These are phyloP conservation scores for Proterorhinus semilunaris DNA, from an alignment of 2,113 vertebrate species.

Conservation along the genomic window DNA sequence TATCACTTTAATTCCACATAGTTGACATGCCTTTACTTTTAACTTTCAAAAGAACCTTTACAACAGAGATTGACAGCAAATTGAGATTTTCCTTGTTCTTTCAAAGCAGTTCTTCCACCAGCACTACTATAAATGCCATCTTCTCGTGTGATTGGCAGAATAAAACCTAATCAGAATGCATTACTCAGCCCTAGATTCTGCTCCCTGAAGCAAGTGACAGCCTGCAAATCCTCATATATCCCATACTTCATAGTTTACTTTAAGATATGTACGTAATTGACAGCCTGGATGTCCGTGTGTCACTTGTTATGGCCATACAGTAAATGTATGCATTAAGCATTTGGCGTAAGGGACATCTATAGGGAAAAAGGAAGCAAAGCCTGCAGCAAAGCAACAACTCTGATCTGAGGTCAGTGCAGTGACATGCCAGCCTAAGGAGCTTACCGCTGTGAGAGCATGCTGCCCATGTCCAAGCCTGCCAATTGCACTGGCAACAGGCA, in stretches of 20 bases:
- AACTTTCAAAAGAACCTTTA: neutral
- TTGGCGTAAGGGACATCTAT: constrained; percentile 22
- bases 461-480: constrained; percentile 30
- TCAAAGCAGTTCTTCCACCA: constrained; percentile 11
- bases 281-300: constrained; percentile 14
- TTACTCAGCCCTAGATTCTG: constrained; percentile 43
- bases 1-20: too few species aligned
- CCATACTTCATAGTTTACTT: constrained; percentile 29
- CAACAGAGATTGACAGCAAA: neutral
- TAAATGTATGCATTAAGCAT: neutral
- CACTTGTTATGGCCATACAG: neutral
- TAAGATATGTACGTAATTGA: constrained; percentile 32
- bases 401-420: constrained; percentile 57
- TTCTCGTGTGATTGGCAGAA: constrained; percentile 17
- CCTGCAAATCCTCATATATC: constrained; percentile 54
- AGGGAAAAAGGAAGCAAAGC: constrained; percentile 44
- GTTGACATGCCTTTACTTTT: neutral
- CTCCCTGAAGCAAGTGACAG: constrained; percentile 35
- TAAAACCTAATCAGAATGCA: constrained; percentile 49
- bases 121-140: constrained; percentile 1
- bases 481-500: constrained; percentile 40
- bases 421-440: constrained; percentile 71
- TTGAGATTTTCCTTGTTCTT: neutral
- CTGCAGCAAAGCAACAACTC: constrained; percentile 32
- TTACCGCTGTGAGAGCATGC: constrained; percentile 52